phyloP scores from a whole-genome alignment of 2,888 invertebrate genomes.

The Busseola fusca region DNA sequence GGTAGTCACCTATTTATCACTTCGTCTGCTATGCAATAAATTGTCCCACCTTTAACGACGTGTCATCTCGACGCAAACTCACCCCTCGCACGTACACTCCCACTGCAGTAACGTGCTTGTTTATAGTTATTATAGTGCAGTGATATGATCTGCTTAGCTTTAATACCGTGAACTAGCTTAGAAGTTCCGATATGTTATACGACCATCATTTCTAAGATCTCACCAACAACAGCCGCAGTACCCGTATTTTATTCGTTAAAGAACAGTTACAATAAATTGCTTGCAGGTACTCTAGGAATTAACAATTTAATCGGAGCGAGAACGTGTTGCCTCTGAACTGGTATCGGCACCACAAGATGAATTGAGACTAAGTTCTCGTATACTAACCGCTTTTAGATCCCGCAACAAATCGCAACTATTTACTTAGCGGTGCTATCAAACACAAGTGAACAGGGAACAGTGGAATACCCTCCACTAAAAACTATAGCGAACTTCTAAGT shows the following conservation, averaged over 20 bases:
- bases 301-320: slow-evolving; percentile 48
- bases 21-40: slow-evolving; percentile 56
- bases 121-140: slow-evolving; percentile 42
- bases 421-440: slow-evolving; percentile 47
- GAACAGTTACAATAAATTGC: slow-evolving; percentile 28
- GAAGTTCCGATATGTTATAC: slow-evolving; percentile 15
- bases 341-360: slow-evolving; percentile 52
- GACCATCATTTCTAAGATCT: slow-evolving; percentile 13
- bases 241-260: slow-evolving; percentile 18
- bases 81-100: slow-evolving; percentile 49
- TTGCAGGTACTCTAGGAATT: slow-evolving; percentile 23
- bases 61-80: slow-evolving; percentile 52
- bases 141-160: slow-evolving; percentile 41
- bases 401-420: slow-evolving; percentile 52
- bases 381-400: slow-evolving; percentile 40
- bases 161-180: slow-evolving; percentile 19
- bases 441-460: slow-evolving; percentile 28
- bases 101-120: slow-evolving; percentile 42
- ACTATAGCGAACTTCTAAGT: slow-evolving; percentile 45
- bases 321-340: slow-evolving; percentile 30
- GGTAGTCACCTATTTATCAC: slow-evolving; percentile 56
- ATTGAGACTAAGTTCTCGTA: slow-evolving; percentile 46
- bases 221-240: neutral
- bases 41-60: slow-evolving; percentile 56
- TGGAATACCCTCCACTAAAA: slow-evolving; percentile 38